Conservation (phyloP, 2,113 vertebrate genomes). For the Pachyramphus minor region DNA sequence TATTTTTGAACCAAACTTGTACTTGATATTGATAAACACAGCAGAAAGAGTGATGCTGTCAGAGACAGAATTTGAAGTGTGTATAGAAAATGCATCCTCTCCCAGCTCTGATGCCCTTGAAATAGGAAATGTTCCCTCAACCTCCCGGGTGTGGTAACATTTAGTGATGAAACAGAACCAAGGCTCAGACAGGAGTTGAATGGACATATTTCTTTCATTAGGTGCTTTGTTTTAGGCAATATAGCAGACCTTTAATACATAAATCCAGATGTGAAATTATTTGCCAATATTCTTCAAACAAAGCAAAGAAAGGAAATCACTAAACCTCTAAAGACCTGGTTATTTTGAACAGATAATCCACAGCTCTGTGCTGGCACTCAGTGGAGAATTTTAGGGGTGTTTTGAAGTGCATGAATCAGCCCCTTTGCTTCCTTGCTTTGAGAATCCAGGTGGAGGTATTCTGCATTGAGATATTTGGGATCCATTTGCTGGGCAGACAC, state of each 20-base stretch:
- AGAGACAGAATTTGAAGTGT: background rate
- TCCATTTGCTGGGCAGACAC: background rate
- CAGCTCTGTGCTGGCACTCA: background rate
- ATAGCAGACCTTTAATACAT: background rate
- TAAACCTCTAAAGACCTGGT: background rate
- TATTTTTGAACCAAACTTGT: background rate
- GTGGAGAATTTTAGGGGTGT: background rate
- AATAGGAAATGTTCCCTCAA: background rate
- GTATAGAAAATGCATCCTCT: background rate
- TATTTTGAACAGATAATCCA: background rate
- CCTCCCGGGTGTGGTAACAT: background rate
- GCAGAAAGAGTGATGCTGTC: background rate
- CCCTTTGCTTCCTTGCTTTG: background rate
- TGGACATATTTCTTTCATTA: slow-evolving; percentile 37
- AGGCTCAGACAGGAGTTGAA: background rate
- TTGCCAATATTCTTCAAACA: slow-evolving; percentile 25
- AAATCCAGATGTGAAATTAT: slow-evolving; percentile 45
- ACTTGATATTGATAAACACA: background rate
- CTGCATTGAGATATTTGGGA: background rate
- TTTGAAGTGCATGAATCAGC: background rate
- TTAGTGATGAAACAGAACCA: background rate
- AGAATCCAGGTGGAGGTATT: background rate
- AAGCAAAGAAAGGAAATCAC: slow-evolving; percentile 20
- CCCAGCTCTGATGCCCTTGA: background rate
- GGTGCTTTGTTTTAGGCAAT: slow-evolving; percentile 18